A percentile compares a stretch with the other conserved stretches of the same genome.
Conservation (phyloP, 2,888 invertebrate species). For the Tetrapedia diversipes region DNA sequence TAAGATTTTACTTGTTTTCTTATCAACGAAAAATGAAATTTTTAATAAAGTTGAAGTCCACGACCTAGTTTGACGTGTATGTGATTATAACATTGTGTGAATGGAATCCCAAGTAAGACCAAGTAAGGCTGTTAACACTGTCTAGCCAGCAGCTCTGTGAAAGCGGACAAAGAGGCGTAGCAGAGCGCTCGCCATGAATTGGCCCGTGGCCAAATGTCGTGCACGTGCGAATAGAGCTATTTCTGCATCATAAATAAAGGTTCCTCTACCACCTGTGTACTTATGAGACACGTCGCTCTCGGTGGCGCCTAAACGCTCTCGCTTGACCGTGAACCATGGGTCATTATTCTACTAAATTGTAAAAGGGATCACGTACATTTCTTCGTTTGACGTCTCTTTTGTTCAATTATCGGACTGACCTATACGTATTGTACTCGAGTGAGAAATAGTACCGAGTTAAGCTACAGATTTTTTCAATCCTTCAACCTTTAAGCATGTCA, state of each 20-base stretch:
- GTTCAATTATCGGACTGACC: background rate
- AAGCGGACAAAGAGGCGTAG: conserved; percentile 51
- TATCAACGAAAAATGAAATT: too few species aligned
- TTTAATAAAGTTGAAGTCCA: too few species aligned
- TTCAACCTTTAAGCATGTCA: too few species aligned
- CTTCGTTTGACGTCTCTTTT: background rate
- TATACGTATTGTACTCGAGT: background rate
- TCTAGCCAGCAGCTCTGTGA: conserved; percentile 18
- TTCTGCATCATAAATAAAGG: conserved; percentile 65
- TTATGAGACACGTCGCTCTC: conserved; percentile 24
- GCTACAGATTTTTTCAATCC: too few species aligned
- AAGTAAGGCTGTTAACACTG: conserved; percentile 29
- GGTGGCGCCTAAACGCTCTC: conserved; percentile 64
- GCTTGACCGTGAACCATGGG: conserved; percentile 61
- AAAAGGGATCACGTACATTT: conserved; percentile 11
- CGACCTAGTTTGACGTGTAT: background rate
- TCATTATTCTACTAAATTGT: conserved; percentile 25
- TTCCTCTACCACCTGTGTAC: conserved; percentile 17
- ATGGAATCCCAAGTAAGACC: conserved; percentile 11
- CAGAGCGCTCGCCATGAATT: conserved; percentile 49
- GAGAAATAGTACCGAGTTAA: background rate
- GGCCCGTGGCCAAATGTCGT: conserved; percentile 67
- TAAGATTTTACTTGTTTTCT: too few species aligned
- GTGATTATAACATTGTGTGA: background rate
- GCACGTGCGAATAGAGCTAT: conserved; percentile 71